Evolutionary conservation across 2,113 vertebrate genomes (phyloP).

Genomic region (Scortum barcoo): DNA sequence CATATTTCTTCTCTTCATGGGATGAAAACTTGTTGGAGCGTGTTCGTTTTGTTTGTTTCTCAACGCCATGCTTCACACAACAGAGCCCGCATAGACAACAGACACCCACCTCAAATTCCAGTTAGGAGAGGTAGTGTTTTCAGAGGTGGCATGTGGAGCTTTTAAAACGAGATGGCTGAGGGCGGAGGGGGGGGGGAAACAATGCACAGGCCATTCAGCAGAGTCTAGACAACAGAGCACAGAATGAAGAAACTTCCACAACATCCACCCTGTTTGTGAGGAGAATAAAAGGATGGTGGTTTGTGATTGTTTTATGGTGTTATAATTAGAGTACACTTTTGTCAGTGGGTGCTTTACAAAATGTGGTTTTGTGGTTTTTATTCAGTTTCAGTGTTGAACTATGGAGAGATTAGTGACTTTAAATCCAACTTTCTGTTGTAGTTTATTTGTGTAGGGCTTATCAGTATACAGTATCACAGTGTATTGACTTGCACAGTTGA

Average conservation of each 20-base stretch:
- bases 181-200: background rate
- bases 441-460: conserved; percentile 7
- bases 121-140: conserved; percentile 52
- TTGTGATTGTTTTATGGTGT: conserved; percentile 11
- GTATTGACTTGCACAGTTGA: background rate
- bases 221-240: conserved; percentile 40
- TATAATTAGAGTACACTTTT: conserved; percentile 3
- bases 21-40: conserved; percentile 64
- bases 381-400: background rate
- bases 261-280: conserved; percentile 8
- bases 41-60: conserved; percentile 67
- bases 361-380: conserved; percentile 7
- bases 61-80: conserved; percentile 43
- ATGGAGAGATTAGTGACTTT: background rate
- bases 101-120: conserved; percentile 67
- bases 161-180: conserved; percentile 55
- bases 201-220: conserved; percentile 47
- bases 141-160: conserved; percentile 56
- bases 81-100: conserved; percentile 44
- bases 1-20: conserved; percentile 63
- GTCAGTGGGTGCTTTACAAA: background rate
- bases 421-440: background rate
- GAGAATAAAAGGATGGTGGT: conserved; percentile 41
- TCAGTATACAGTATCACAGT: conserved; percentile 5
- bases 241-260: conserved; percentile 44